These are phyloP conservation scores for Erythrocebus patas DNA, from an alignment of 2,113 vertebrate genomes.

Conservation along the genomic window DNA sequence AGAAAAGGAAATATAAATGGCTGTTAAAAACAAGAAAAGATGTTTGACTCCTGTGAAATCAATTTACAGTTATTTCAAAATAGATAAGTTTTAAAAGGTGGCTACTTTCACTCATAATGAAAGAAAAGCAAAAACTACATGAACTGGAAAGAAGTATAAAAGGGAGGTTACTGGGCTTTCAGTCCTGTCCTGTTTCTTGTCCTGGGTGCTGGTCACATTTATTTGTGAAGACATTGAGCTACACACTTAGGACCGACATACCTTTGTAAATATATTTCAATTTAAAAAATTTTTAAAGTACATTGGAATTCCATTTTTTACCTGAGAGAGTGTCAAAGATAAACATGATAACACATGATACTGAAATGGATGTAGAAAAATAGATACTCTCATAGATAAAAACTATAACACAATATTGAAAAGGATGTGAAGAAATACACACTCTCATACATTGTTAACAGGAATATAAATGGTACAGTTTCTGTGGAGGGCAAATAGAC, in stretches of 20 bases:
- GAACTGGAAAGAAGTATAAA: not conserved
- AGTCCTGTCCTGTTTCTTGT: not conserved
- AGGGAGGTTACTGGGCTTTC: not conserved
- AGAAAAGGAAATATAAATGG: not conserved
- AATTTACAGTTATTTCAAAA: not conserved
- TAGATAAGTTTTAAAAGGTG: not conserved
- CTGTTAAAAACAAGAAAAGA: not conserved
- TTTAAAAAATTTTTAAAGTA: not conserved
- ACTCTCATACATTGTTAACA: not conserved
- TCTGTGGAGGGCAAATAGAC: not conserved
- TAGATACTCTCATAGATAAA: too few species aligned
- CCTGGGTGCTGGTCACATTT: not conserved
- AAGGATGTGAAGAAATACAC: not conserved
- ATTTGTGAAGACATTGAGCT: not conserved
- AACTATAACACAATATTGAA: not conserved
- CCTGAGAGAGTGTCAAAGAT: not conserved
- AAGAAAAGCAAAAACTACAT: not conserved
- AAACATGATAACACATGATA: not conserved
- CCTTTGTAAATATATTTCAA: not conserved
- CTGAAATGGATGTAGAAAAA: not conserved
- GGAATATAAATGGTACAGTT: not conserved
- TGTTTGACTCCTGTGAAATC: not conserved
- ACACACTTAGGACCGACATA: not conserved
- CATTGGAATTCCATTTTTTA: not conserved
- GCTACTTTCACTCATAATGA: not conserved